Evolutionary conservation across 2,888 invertebrate species (phyloP), one percentile per base, ranked within the genome.

Genomic region (Autographa pulchrina): DNA sequence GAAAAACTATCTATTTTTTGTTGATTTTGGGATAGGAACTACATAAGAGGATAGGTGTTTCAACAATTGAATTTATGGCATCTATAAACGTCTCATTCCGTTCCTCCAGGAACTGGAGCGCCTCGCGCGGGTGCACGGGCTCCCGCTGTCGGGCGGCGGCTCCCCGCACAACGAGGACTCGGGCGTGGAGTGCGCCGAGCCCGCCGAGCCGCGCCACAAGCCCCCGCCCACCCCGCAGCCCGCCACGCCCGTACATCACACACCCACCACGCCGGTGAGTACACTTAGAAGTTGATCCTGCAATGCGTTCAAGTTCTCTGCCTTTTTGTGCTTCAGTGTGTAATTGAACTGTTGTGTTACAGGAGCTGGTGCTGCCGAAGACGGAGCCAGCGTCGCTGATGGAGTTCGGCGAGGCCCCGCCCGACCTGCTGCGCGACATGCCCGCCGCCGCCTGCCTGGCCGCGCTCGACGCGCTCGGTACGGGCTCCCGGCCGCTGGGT

Each of bases 41-140:
- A n/a, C n/a, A n/a, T n/a, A n/a, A n/a, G n/a, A n/a, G n/a, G n/a
- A n/a, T n/a, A n/a, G n/a, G n/a, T n/a, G n/a, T n/a, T n/a, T n/a
- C n/a, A n/a, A n/a, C n/a, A n/a, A n/a, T n/a, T n/a, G n/a, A n/a
- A n/a, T n/a, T n/a, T n/a, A n/a, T 25, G 2, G 3, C 25, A 25
- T 25, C 1, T 3, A 25, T 25, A 25, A 25, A 25, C 25, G 2
- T 48, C 6, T 16, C 48, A 62, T 56, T 6, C 62, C 7, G 0
- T 1, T 14, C 0, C 3, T 6, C 0, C 92, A 98, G 97, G 98
- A 98, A 89, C 92, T 98, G 78, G 98, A 98, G 93, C 94, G 97
- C 62, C 96, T 97, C 86, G 98, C 97, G 0, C 97, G 97, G 85
- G 96, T 97, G 60, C 97, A 98, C 90, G 98, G 98, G 0, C 92